phyloP scores from a whole-genome alignment of 2,888 invertebrate species.

The Aplocera efformata region DNA sequence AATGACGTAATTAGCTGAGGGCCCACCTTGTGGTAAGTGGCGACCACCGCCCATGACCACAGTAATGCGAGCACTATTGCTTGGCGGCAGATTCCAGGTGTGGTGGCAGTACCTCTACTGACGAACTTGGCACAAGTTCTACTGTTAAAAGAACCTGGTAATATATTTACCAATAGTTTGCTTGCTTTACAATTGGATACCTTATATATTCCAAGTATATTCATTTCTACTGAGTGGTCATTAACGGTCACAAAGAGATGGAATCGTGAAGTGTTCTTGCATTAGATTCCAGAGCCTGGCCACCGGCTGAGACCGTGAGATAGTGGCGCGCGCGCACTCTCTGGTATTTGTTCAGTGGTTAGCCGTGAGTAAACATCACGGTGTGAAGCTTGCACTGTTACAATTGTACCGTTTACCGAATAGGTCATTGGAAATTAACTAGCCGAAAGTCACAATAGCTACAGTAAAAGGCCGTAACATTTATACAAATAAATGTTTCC shows the following conservation, averaged over 20 bases:
- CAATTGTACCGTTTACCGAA: constrained; percentile 32
- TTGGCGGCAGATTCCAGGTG: too few relatives aligned
- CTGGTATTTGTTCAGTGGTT: constrained; percentile 37
- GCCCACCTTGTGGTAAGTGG: too few relatives aligned
- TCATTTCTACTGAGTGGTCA: not conserved
- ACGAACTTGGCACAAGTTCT: too few relatives aligned
- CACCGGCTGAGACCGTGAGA: constrained; percentile 37
- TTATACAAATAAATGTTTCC: constrained; percentile 2
- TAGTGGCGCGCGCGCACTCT: constrained; percentile 35
- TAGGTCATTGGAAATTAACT: constrained; percentile 8
- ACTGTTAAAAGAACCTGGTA: too few relatives aligned
- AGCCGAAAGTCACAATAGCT: constrained; percentile 6
- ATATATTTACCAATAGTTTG: too few relatives aligned
- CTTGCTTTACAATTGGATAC: too few relatives aligned
- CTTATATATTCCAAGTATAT: too few relatives aligned
- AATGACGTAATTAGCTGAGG: too few relatives aligned
- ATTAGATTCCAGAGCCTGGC: constrained; percentile 52
- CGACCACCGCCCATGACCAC: too few relatives aligned
- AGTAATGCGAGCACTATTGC: too few relatives aligned
- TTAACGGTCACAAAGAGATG: not conserved
- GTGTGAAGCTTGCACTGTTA: constrained; percentile 48
- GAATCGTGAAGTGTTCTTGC: constrained; percentile 22
- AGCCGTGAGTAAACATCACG: constrained; percentile 50
- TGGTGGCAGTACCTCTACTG: too few relatives aligned
- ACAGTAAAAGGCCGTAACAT: constrained; percentile 1